phyloP scores from a whole-genome alignment of 2,888 invertebrate species.

The Gymnoscelis rufifasciata region DNA sequence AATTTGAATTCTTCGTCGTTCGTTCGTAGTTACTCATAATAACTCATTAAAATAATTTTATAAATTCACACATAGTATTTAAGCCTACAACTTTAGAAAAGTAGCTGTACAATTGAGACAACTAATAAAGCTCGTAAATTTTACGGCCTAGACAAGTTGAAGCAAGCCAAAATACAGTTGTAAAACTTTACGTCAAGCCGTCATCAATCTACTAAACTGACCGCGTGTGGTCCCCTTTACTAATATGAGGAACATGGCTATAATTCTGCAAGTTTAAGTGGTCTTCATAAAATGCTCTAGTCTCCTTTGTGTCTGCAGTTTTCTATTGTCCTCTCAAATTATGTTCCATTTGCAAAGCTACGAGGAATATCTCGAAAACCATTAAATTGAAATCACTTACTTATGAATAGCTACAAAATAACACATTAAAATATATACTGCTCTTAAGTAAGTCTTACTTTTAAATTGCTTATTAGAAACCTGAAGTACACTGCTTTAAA shows the following conservation, averaged over 20 bases:
- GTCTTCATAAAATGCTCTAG: constrained; percentile 16
- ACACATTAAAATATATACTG: background rate
- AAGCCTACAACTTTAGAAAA: too few relatives aligned
- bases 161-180: too few relatives aligned
- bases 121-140: too few relatives aligned
- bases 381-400: constrained; percentile 12
- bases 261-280: constrained; percentile 8
- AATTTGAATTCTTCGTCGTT: too few relatives aligned
- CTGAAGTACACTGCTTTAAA: too few relatives aligned
- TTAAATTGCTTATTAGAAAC: too few relatives aligned
- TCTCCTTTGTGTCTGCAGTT: constrained; percentile 13
- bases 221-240: constrained; percentile 2
- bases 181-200: background rate
- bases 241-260: constrained; percentile 10
- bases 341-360: constrained; percentile 11
- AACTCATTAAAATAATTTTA: too few relatives aligned
- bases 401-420: background rate
- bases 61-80: too few relatives aligned
- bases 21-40: too few relatives aligned
- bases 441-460: too few relatives aligned
- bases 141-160: too few relatives aligned
- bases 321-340: constrained; percentile 23
- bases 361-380: constrained; percentile 5
- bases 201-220: background rate
- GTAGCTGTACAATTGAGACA: too few relatives aligned